phyloP scores from a whole-genome alignment of 2,113 vertebrate species.

The Odobenus rosmarus region DNA sequence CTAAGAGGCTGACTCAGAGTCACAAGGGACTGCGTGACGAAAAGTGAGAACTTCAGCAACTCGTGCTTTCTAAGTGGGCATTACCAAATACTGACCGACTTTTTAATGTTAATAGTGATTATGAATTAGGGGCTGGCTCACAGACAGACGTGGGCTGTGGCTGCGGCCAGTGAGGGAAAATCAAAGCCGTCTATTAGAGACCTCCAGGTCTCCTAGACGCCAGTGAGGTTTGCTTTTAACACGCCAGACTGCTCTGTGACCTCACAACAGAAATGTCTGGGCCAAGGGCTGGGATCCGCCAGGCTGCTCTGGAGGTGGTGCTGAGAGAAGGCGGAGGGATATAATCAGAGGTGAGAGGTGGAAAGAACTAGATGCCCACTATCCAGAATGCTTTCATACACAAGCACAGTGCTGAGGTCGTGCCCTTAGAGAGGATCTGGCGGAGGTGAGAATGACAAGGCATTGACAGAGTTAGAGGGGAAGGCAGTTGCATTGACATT shows the following conservation, averaged over 20 bases:
- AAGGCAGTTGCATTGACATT: neutral
- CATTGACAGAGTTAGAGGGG: neutral
- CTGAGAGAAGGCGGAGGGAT: neutral
- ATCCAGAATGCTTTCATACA: neutral
- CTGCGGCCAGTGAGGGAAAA: neutral
- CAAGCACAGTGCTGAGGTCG: neutral
- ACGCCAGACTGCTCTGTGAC: too few relatives aligned
- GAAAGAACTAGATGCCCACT: neutral
- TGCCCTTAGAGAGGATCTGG: neutral
- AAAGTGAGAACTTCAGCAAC: neutral
- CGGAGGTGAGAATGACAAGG: neutral
- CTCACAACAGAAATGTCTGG: neutral
- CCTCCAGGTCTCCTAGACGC: neutral
- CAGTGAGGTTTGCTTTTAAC: neutral
- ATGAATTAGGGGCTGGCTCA: neutral
- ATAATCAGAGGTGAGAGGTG: neutral
- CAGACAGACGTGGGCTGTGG: neutral
- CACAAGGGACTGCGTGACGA: neutral
- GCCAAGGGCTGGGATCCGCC: neutral
- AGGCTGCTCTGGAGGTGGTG: neutral
- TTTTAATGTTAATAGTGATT: neutral
- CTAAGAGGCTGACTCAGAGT: neutral
- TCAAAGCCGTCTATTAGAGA: neutral
- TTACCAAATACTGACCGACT: neutral
- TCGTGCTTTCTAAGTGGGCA: neutral